Conservation (phyloP, 2,888 invertebrate species). For the Lomographa bimaculata region DNA sequence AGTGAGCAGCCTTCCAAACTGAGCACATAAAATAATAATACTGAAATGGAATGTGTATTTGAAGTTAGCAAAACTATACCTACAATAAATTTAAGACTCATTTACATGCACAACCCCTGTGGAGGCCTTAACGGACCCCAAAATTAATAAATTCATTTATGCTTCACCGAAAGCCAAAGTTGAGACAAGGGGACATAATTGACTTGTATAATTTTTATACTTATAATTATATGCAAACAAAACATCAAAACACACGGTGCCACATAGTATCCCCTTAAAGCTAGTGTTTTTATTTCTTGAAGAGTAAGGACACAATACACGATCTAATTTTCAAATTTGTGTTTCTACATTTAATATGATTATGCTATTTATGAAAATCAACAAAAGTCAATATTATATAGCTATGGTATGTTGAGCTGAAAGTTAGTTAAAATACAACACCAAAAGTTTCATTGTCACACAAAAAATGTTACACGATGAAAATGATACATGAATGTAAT, state of each 20-base stretch:
- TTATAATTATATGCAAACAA: constrained; percentile 19
- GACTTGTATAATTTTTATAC: constrained; percentile 39
- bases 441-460: no score
- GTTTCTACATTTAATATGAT: no score
- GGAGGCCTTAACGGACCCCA: constrained; percentile 32
- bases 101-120: constrained; percentile 53
- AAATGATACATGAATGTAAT: no score
- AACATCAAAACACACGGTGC: constrained; percentile 23
- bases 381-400: no score
- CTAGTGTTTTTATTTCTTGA: constrained; percentile 8
- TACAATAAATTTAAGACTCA: constrained; percentile 42
- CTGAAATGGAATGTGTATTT: constrained; percentile 40
- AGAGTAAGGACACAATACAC: no score
- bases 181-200: constrained; percentile 41
- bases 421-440: no score
- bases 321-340: no score
- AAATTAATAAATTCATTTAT: constrained; percentile 30
- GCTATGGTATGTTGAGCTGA: no score
- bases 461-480: no score
- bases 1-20: constrained; percentile 36
- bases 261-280: constrained; percentile 19
- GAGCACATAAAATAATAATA: constrained; percentile 41
- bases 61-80: constrained; percentile 45
- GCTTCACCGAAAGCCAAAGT: constrained; percentile 39
- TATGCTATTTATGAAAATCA: no score